Conservation (phyloP, 2,797 vertebrate species). For the Typhlichthys eigenmanni region DNA sequence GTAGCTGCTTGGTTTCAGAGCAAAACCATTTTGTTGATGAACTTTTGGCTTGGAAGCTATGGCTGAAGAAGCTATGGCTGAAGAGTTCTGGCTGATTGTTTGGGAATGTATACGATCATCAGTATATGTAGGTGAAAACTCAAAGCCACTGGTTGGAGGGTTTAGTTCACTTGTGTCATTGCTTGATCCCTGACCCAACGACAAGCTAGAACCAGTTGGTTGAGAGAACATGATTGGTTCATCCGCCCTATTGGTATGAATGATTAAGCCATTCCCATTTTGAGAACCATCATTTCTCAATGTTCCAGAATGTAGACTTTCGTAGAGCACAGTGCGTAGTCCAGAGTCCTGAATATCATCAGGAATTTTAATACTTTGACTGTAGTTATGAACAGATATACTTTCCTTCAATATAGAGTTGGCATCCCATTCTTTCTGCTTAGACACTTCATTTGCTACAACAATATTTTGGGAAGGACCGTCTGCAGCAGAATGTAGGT, state of each 20-base stretch:
- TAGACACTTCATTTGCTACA: neutral
- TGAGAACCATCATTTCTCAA: slow-evolving; percentile 5
- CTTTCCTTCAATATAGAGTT: slow-evolving; percentile 29
- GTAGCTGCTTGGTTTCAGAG: neutral
- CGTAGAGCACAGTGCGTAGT: neutral
- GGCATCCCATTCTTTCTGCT: slow-evolving; percentile 2
- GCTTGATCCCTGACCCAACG: neutral
- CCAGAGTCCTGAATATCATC: slow-evolving; percentile 17
- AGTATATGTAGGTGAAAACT: slow-evolving; percentile 4
- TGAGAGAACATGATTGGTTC: slow-evolving; percentile 7
- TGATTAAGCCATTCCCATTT: slow-evolving; percentile 6
- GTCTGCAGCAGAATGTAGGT: slow-evolving; percentile 5
- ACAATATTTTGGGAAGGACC: slow-evolving; percentile 3
- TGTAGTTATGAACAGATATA: slow-evolving; percentile 11
- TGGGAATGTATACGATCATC: slow-evolving; percentile 6
- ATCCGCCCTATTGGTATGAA: neutral
- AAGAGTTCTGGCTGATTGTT: slow-evolving; percentile 6
- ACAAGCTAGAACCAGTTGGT: slow-evolving; percentile 1
- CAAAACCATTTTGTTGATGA: neutral
- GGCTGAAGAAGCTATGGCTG: neutral
- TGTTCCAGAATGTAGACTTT: slow-evolving; percentile 5
- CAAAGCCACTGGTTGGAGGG: neutral
- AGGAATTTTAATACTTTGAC: slow-evolving; percentile 11
- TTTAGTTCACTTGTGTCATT: slow-evolving; percentile 6
- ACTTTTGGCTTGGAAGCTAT: neutral